Conservation (phyloP, 2,113 vertebrate species). For the Embiotoca jacksoni region DNA sequence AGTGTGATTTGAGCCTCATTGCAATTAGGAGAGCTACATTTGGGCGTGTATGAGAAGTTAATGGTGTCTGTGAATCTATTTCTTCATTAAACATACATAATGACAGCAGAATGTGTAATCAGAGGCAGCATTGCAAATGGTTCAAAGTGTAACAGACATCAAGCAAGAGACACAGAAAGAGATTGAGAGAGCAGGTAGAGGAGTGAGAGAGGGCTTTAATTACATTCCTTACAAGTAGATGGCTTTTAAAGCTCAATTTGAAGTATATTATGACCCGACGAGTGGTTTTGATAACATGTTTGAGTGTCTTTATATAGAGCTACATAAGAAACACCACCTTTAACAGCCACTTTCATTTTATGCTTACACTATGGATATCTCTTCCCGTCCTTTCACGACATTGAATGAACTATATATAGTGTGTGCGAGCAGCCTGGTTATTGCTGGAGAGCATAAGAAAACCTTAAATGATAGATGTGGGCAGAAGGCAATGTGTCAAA, state of each 20-base stretch:
- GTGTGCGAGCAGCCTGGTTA: slow-evolving; percentile 59
- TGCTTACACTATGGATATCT: slow-evolving; percentile 45
- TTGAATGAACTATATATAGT: slow-evolving; percentile 78
- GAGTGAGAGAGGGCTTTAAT: slow-evolving; percentile 15
- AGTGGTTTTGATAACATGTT: slow-evolving; percentile 24
- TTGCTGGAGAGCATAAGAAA: slow-evolving; percentile 56
- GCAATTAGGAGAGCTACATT: slow-evolving; percentile 53
- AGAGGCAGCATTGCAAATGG: slow-evolving; percentile 8
- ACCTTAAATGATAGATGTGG: slow-evolving; percentile 74
- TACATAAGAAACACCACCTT: slow-evolving; percentile 14
- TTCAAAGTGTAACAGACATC: slow-evolving; percentile 48
- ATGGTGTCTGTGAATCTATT: slow-evolving; percentile 51
- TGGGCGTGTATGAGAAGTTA: slow-evolving; percentile 37
- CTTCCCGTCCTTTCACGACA: slow-evolving; percentile 68
- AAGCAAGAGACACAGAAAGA: slow-evolving; percentile 22
- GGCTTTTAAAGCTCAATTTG: slow-evolving; percentile 8
- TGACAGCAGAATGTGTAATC: slow-evolving; percentile 52
- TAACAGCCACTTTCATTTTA: slow-evolving; percentile 41
- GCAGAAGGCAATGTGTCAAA: slow-evolving; percentile 71
- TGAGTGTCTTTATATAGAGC: slow-evolving; percentile 38
- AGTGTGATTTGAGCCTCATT: slow-evolving; percentile 43
- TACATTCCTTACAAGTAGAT: slow-evolving; percentile 23
- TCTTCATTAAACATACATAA: slow-evolving; percentile 63
- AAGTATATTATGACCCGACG: slow-evolving; percentile 17
- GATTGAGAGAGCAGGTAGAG: not conserved